phyloP scores from a whole-genome alignment of 2,113 vertebrate genomes.

The Halcyon malimbica region DNA sequence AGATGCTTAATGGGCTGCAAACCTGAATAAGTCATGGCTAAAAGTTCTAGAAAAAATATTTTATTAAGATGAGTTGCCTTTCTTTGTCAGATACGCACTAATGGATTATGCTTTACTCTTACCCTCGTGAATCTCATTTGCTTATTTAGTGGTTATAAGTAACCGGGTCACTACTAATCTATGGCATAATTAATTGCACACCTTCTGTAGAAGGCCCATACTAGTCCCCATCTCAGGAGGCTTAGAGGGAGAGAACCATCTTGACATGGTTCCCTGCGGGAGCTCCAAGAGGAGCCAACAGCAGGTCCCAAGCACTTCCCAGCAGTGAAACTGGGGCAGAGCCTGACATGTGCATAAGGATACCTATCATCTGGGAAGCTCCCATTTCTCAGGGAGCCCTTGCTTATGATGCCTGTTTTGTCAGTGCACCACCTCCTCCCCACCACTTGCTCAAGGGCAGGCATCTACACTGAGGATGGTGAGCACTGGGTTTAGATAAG shows the following conservation, averaged over 20 bases:
- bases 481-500: not conserved
- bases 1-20: not conserved
- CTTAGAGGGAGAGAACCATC: not conserved
- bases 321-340: not conserved
- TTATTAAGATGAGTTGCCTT: not conserved
- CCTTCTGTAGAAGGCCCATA: not conserved
- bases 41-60: not conserved
- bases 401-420: not conserved
- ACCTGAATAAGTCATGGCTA: not conserved
- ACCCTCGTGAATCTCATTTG: not conserved
- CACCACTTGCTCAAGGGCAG: not conserved
- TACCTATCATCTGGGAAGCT: not conserved
- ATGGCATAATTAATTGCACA: not conserved
- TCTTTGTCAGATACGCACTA: not conserved
- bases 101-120: not conserved
- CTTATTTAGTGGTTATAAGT: not conserved
- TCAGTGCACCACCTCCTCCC: not conserved
- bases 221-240: not conserved
- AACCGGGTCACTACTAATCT: not conserved
- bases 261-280: rapidly evolving
- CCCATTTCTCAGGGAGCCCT: not conserved
- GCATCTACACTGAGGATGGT: not conserved
- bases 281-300: not conserved
- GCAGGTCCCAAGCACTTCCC: not conserved
- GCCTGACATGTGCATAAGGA: not conserved